Evolutionary conservation across 1,140 invertebrate species (phyloP), one percentile per base, ranked within the genome.

Genomic region (Drosophila takahashii): DNA sequence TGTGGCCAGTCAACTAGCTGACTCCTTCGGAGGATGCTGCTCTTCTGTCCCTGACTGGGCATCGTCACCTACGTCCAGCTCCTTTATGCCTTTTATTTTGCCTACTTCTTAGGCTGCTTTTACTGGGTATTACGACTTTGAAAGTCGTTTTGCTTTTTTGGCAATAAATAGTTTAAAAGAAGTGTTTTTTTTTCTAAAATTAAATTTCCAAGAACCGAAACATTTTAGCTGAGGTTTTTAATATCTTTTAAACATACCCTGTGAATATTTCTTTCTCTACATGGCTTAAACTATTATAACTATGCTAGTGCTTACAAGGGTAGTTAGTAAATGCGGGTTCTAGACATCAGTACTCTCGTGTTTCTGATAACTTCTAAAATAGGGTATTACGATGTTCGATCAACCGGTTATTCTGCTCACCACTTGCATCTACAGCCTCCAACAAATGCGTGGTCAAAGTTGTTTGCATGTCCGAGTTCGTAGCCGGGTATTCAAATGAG

Each of bases 391-490:
- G 3, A 18, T 0, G 2, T 34, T 34, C 29, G 15, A 4, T 34
- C 1, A 4, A 1, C 18, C n/a, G 2, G 6, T 11, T 13, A 39
- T 29, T 16, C 4, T n/a, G 34, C 15, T 16, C 16, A 18, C 15
- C 32, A 45, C n/a, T 50, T 44, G 41, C 42, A 56, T 56, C 59
- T 26, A 37, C 51, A 52, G 59, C 41, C 37, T 77, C 62, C 78
- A 76, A 87, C 83, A 83, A 87, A 87, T 89, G 83, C 83, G 79
- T 87, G 83, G 83, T 87, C 72, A 87, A 87, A 89, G 79, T 83
- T 87, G 83, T 86, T 86, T 76, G 72, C 59, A 65, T 66, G 61
- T 66, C 52, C 71, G 53, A 50, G 48, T 51, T 36, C 13, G 45
- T 42, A n/a, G 69, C 59, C 60, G 74, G 74, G 74, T 89, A 87